Conservation (phyloP, 1,140 invertebrate species). For the Tetramorium alpestre region DNA sequence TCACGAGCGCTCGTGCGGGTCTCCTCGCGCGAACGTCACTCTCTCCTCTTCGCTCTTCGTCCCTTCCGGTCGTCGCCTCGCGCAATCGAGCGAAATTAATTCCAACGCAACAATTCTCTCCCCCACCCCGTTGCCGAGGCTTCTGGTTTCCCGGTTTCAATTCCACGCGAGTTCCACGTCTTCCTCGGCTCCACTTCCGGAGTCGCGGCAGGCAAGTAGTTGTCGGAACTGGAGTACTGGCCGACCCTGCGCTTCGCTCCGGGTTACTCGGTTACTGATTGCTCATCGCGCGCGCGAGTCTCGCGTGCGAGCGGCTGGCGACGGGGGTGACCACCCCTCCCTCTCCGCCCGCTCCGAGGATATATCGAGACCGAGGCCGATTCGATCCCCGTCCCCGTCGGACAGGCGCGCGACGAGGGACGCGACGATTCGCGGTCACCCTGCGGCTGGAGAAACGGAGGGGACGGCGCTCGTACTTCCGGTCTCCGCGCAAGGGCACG, state of each 20-base stretch:
- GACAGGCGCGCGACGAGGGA: neutral
- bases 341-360: neutral
- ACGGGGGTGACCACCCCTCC: neutral
- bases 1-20: constrained; percentile 6
- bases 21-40: constrained; percentile 31
- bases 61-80: neutral
- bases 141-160: neutral
- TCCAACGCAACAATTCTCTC: neutral
- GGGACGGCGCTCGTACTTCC: neutral
- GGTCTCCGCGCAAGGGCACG: constrained; percentile 29
- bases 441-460: neutral
- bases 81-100: neutral
- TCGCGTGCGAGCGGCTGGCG: constrained; percentile 8
- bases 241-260: too few relatives aligned
- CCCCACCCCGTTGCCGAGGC: neutral
- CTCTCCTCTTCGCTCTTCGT: neutral
- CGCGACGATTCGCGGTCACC: neutral
- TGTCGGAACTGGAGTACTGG: too few relatives aligned
- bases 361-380: constrained; percentile 6
- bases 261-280: neutral
- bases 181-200: too few relatives aligned
- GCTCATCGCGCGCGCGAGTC: neutral
- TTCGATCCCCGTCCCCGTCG: constrained; percentile 23
- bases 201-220: too few relatives aligned
- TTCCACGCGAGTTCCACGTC: neutral